These are phyloP conservation scores for Cerastis leucographa DNA, from an alignment of 2,888 invertebrate genomes.

Conservation along the genomic window DNA sequence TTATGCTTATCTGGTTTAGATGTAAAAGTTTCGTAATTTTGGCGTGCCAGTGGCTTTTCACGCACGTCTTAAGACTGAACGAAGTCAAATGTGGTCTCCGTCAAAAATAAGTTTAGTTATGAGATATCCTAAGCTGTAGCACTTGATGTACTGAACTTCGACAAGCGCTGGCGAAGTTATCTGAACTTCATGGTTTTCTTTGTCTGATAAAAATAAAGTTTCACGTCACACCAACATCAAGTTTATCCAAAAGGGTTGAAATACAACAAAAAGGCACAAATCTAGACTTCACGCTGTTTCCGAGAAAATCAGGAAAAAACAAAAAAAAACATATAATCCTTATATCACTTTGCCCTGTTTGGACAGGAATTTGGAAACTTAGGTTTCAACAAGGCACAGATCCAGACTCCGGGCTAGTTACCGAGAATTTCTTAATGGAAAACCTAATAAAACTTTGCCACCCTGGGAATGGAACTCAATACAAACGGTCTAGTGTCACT, in stretches of 20 bases:
- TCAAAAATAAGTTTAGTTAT: background rate
- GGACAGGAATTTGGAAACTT: too few species aligned
- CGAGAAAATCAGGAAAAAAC: background rate
- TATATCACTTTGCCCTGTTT: background rate
- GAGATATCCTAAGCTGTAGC: too few species aligned
- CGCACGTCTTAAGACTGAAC: background rate
- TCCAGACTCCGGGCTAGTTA: background rate
- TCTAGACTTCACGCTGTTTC: background rate
- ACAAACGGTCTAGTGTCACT: too few species aligned
- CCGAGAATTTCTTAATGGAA: too few species aligned
- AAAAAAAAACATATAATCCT: too few species aligned
- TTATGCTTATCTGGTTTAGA: background rate
- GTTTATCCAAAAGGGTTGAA: background rate
- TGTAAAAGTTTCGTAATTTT: background rate
- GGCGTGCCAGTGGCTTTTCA: background rate
- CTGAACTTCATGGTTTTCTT: background rate
- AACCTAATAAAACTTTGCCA: background rate
- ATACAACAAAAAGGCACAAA: background rate
- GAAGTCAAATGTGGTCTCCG: background rate
- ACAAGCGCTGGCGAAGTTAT: background rate
- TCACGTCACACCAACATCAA: background rate
- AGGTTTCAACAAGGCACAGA: background rate
- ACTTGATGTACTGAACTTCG: background rate
- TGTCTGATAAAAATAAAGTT: slow-evolving; percentile 6
- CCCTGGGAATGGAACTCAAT: background rate